A percentile compares a stretch with the other conserved stretches of the same genome.
Conservation (phyloP, 2,888 invertebrate genomes). For the Protonemura montana region DNA sequence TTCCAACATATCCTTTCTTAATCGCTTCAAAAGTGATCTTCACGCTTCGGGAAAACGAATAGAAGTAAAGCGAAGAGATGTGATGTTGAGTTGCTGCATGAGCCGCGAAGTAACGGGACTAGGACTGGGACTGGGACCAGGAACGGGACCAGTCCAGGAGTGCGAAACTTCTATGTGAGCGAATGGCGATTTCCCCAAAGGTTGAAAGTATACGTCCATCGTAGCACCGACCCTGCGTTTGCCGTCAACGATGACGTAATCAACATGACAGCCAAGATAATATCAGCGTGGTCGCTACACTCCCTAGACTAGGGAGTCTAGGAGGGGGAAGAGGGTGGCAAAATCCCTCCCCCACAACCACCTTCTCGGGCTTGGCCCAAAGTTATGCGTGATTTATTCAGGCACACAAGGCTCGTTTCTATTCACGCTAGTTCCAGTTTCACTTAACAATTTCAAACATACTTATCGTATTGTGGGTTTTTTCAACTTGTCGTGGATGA, state of each 20-base stretch:
- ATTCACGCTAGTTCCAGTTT: no score
- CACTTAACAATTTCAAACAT: no score
- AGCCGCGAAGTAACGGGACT: neutral
- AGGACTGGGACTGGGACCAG: neutral
- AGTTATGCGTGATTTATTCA: constrained; percentile 17
- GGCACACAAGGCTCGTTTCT: no score
- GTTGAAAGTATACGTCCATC: constrained; percentile 27
- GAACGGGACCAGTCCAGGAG: no score
- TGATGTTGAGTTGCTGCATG: neutral
- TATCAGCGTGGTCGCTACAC: neutral
- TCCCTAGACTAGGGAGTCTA: neutral
- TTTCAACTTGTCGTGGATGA: no score
- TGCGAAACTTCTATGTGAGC: neutral
- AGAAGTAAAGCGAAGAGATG: no score
- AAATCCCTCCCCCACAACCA: neutral
- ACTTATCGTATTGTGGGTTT: no score
- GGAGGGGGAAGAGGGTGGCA: no score
- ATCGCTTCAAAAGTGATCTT: no score
- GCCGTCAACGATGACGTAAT: constrained; percentile 46
- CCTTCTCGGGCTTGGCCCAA: neutral
- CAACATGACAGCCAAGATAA: constrained; percentile 42
- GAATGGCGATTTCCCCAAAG: constrained; percentile 22
- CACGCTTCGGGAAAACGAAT: no score
- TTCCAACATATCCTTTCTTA: no score
- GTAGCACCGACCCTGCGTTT: neutral